A percentile compares a stretch with the other conserved stretches of the same genome.
phyloP scores from a whole-genome alignment of 1,140 invertebrate species.

The Drosophila ambigua region DNA sequence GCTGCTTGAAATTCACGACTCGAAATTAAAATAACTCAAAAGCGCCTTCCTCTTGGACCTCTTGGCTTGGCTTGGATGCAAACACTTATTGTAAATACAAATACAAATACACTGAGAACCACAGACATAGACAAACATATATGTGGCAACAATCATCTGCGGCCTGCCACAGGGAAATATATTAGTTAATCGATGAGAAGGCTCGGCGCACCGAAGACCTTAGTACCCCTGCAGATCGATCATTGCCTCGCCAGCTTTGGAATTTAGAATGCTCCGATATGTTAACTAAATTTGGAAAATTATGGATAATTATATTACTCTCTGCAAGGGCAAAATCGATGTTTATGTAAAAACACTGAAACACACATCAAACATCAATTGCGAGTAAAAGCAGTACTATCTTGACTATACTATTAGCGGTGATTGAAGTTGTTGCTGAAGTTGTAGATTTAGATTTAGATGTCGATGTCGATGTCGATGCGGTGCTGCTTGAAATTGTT shows the following conservation, averaged over 20 bases:
- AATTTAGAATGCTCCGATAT: no score
- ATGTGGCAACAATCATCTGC: constrained; percentile 4
- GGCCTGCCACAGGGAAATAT: neutral
- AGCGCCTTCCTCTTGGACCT: constrained; percentile 2
- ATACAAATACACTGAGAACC: constrained; percentile 1
- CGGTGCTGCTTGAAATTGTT: constrained; percentile 22
- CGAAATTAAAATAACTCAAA: constrained; percentile 63
- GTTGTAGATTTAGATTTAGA: constrained; percentile 18
- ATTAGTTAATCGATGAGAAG: constrained; percentile 4
- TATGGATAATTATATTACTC: no score
- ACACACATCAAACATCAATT: constrained; percentile 59
- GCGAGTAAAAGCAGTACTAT: constrained; percentile 71
- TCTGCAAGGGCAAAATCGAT: constrained; percentile 38
- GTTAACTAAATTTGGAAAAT: no score
- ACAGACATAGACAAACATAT: constrained; percentile 23
- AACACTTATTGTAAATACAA: neutral
- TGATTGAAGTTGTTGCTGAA: constrained; percentile 22
- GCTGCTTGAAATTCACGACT: constrained; percentile 37
- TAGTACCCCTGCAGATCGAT: no score
- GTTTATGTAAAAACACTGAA: constrained; percentile 47
- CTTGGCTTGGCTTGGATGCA: constrained; percentile 3
- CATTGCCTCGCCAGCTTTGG: no score
- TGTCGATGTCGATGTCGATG: constrained; percentile 16
- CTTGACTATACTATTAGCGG: constrained; percentile 65
- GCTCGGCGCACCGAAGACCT: no score